A percentile compares a stretch with the other conserved stretches of the same genome.
These are phyloP conservation scores for Hemicrepidius hirtus DNA, from an alignment of 2,888 invertebrate genomes.

Conservation along the genomic window DNA sequence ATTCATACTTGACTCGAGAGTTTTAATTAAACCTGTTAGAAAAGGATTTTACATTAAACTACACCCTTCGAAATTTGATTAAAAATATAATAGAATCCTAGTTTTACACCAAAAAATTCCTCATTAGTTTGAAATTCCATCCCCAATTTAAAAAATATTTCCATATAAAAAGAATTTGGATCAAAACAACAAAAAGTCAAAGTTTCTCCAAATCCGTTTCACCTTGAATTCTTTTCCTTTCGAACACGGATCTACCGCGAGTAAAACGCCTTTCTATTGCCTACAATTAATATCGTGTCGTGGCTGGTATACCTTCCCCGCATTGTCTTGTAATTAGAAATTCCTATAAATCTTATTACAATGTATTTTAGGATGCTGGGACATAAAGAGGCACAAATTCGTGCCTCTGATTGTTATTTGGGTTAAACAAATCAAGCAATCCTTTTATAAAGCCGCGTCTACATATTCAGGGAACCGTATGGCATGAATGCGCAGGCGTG, in stretches of 20 bases:
- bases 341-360: constrained; percentile 17
- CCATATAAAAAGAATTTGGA: too few species aligned
- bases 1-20: too few species aligned
- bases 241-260: constrained; percentile 10
- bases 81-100: too few species aligned
- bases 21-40: too few species aligned
- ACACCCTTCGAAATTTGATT: too few species aligned
- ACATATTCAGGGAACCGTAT: too few species aligned
- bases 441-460: too few species aligned
- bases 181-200: not conserved
- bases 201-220: not conserved
- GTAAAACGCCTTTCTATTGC: constrained; percentile 11
- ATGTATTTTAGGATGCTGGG: not conserved
- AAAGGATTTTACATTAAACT: too few species aligned
- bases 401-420: not conserved
- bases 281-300: constrained; percentile 5
- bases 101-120: too few species aligned
- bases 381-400: constrained; percentile 1
- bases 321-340: constrained; percentile 25
- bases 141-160: too few species aligned
- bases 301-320: constrained; percentile 4
- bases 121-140: too few species aligned
- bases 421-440: too few species aligned
- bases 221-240: constrained; percentile 26
- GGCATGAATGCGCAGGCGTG: not conserved